A percentile compares a stretch with the other conserved stretches of the same genome.
These are phyloP conservation scores for Cantharis rustica DNA, from an alignment of 2,888 invertebrate species.

Conservation along the genomic window DNA sequence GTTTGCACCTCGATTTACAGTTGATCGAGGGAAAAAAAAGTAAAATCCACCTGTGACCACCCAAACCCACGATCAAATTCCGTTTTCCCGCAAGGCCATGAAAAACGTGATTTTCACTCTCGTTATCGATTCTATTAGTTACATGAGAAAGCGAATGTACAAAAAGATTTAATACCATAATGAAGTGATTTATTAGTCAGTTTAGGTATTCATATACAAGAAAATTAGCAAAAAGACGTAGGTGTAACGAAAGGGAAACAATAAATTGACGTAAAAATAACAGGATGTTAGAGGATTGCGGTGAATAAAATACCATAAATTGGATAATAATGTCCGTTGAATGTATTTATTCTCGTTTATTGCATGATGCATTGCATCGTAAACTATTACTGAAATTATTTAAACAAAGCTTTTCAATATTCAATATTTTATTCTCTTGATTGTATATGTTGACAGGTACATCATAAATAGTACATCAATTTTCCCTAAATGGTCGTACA, in stretches of 20 bases:
- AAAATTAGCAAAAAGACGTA: background rate
- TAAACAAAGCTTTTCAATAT: background rate
- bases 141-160: background rate
- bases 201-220: background rate
- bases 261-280: conserved; percentile 14
- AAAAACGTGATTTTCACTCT: background rate
- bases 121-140: background rate
- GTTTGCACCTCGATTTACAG: background rate
- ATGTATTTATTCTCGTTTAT: conserved; percentile 32
- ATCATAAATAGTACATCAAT: background rate
- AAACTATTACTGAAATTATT: background rate
- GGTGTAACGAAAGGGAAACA: background rate
- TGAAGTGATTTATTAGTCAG: background rate
- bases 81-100: background rate
- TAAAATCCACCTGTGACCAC: background rate
- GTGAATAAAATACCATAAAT: conserved; percentile 41
- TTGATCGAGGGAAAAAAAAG: background rate
- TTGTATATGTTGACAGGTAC: background rate
- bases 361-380: background rate
- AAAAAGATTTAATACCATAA: background rate
- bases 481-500: background rate
- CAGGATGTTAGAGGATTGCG: conserved; percentile 47
- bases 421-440: background rate
- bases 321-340: conserved; percentile 41
- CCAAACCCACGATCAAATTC: background rate